Evolutionary conservation across 2,797 vertebrate genomes (phyloP).

Genomic region (Danio aesculapii): DNA sequence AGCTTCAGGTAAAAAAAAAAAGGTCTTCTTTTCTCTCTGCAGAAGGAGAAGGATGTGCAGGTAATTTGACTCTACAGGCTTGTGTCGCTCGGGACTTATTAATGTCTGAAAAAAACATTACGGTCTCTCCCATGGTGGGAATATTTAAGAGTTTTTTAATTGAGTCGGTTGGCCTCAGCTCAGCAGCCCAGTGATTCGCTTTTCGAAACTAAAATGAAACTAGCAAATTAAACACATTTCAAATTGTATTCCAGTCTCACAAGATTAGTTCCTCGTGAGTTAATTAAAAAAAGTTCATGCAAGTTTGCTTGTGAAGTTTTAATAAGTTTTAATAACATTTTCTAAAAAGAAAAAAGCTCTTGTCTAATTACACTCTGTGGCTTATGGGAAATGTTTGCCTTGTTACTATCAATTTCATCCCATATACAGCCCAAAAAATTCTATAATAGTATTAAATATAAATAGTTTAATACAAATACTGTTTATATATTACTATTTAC

Average conservation of each 20-base stretch:
- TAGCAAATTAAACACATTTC: neutral
- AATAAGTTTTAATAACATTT: neutral
- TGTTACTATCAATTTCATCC: neutral
- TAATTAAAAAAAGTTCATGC: neutral
- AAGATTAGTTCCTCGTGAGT: neutral
- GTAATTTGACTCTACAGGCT: conserved; percentile 25
- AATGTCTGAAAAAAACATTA: neutral
- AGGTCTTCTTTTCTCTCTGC: neutral
- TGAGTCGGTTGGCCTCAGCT: conserved; percentile 2
- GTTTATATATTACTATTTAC: too few species aligned
- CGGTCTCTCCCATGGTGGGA: neutral
- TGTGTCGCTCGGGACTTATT: conserved; percentile 1
- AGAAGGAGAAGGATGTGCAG: conserved; percentile 13
- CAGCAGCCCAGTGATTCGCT: neutral
- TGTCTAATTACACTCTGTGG: neutral
- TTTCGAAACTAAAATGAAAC: neutral
- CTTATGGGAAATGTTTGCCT: neutral
- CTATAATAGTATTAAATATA: neutral
- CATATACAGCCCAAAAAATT: neutral
- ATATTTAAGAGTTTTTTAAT: conserved; percentile 8
- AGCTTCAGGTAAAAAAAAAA: conserved; percentile 12
- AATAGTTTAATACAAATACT: too few species aligned
- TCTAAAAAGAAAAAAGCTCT: neutral
- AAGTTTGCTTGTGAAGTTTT: neutral
- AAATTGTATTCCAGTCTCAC: neutral